These are phyloP conservation scores for Oxycera nigricornis DNA, from an alignment of 2,888 invertebrate species.

Conservation along the genomic window DNA sequence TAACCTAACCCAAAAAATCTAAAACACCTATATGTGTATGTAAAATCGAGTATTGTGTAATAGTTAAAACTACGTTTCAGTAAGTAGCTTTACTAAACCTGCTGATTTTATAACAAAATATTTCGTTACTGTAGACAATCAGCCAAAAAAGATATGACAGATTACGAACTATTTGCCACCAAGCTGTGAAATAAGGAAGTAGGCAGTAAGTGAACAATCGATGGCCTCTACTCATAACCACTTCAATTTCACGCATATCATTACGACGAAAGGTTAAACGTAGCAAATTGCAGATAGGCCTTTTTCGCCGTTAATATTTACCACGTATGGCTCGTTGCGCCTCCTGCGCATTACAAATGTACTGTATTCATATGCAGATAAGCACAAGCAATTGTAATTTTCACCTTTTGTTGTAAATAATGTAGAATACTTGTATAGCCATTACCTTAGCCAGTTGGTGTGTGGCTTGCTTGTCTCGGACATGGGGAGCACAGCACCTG, in stretches of 20 bases:
- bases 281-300: conserved; percentile 43
- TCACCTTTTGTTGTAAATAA: conserved; percentile 46
- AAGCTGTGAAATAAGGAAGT: conserved; percentile 35
- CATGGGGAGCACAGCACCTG: conserved; percentile 36
- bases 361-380: conserved; percentile 34
- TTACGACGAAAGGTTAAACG: conserved; percentile 41
- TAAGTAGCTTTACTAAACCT: no score
- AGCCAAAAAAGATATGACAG: no score
- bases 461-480: conserved; percentile 25
- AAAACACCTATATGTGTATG: no score
- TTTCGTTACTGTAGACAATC: no score
- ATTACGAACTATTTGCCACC: conserved; percentile 1
- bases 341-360: not conserved
- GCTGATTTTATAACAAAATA: no score
- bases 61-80: no score
- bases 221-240: conserved; percentile 37
- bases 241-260: conserved; percentile 47
- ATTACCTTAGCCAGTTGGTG: conserved; percentile 21
- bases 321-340: not conserved
- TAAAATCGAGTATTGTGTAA: no score
- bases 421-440: conserved; percentile 40
- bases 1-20: no score
- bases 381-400: conserved; percentile 42
- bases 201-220: conserved; percentile 31
- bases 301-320: not conserved